These are phyloP conservation scores for Agrotis segetum DNA, from an alignment of 2,888 invertebrate species.

Conservation along the genomic window DNA sequence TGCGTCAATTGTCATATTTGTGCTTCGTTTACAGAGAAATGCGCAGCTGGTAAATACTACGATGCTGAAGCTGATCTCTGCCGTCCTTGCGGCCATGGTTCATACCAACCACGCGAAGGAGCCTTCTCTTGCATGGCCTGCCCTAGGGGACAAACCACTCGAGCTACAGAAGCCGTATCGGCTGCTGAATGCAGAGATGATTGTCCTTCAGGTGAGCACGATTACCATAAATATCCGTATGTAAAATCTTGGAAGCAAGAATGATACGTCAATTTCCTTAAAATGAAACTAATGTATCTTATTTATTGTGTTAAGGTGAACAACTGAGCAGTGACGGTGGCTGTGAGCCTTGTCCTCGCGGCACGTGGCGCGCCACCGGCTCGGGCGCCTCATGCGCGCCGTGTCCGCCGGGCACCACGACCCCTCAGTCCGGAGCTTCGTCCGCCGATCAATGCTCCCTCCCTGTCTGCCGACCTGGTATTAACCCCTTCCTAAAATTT, in stretches of 20 bases:
- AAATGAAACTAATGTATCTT: neutral
- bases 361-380: constrained; percentile 96
- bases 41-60: constrained; percentile 98
- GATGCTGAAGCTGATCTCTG: constrained; percentile 97
- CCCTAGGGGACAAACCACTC: constrained; percentile 97
- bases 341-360: constrained; percentile 97
- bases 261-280: too few species aligned
- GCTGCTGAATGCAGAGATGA: constrained; percentile 97
- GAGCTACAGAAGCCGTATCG: constrained; percentile 97
- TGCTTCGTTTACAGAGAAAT: constrained; percentile 92
- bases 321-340: constrained; percentile 96
- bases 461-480: constrained; percentile 95
- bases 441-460: constrained; percentile 97
- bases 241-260: neutral
- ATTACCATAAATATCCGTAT: neutral
- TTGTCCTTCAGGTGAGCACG: constrained; percentile 92
- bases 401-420: constrained; percentile 97
- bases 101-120: constrained; percentile 97
- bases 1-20: neutral
- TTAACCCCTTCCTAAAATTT: constrained; percentile 32
- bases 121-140: constrained; percentile 97
- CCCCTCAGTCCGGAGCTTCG: constrained; percentile 95
- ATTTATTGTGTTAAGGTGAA: constrained; percentile 89
- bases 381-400: constrained; percentile 96
- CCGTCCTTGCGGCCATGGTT: constrained; percentile 98